Base-by-base conservation (phyloP, 2,113 vertebrate species). In the Nibea coibor region DNA sequence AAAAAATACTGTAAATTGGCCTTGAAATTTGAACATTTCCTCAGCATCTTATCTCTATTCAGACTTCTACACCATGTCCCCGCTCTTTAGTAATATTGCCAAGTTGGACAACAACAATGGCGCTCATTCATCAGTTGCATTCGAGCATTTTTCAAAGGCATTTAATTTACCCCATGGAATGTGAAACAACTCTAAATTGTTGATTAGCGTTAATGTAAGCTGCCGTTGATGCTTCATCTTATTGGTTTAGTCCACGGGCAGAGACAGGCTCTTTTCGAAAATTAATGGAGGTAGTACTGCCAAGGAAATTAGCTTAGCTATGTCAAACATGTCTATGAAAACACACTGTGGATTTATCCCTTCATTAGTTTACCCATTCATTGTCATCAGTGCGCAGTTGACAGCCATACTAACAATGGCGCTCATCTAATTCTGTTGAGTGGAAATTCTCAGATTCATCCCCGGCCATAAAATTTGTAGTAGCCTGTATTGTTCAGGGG, bases 241-340 rank as follows among this genome's bases (percentile, higher is more conserved):
- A 78, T 89, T 78, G 84, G 87, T 88, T 83, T 87, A 88, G 84
- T 77, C 83, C 89, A 92, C 74, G 58, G 64, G 71, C 76, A 87
- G 69, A 71, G 77, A 83, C 83, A 47, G 73, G 81, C 87, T 50
- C 80, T 73, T 77, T 85, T 73, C 0, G 17, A 81, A 72, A 91
- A 88, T 87, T 85, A 87, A 90, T 91, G 68, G 87, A 75, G 39
- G 80, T 74, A 74, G 26, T 59, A 78, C 83, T 84, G 87, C 81
- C 86, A 86, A 58, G 62, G 61, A 88, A 89, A 91, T 92, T 89
- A 90, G 87, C 87, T 67, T 47, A 83, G 86, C 89, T 82, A 75
- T 87, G 89, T 90, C 87, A 86, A 90, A 90, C 87, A 86, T 64
- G 85, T 85, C 90, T 78, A 72, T 83, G 90, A 90, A 85, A 90